A percentile compares a stretch with the other conserved stretches of the same genome.
Conservation (phyloP, 2,888 invertebrate genomes). For the Pediacus dermestoides region DNA sequence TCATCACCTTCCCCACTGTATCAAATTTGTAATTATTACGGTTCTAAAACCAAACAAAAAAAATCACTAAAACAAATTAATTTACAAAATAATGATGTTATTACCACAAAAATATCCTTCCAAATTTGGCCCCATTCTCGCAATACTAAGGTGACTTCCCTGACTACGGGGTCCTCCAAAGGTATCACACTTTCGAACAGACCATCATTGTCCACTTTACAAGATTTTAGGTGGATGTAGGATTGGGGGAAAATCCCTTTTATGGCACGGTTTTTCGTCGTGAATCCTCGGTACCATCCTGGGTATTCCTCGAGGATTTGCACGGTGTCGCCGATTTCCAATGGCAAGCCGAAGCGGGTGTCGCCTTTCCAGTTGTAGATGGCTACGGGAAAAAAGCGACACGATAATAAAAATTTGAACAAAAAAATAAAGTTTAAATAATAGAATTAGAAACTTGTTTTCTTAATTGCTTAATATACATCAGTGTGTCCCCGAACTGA, state of each 20-base stretch:
- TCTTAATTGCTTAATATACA: too few species aligned
- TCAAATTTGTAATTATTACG: conserved; percentile 81
- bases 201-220: conserved; percentile 79
- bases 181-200: conserved; percentile 66
- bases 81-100: too few species aligned
- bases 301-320: conserved; percentile 88
- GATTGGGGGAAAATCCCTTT: conserved; percentile 78
- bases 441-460: too few species aligned
- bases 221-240: conserved; percentile 73
- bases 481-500: too few species aligned
- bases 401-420: too few species aligned
- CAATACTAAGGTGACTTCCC: conserved; percentile 85
- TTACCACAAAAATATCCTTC: conserved; percentile 88
- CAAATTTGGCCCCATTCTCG: conserved; percentile 92
- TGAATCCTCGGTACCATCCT: conserved; percentile 88
- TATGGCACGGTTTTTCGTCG: conserved; percentile 66
- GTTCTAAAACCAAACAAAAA: conserved; percentile 60
- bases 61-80: too few species aligned
- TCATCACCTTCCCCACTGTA: conserved; percentile 84
- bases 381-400: too few species aligned
- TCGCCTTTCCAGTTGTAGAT: conserved; percentile 89
- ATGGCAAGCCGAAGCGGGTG: conserved; percentile 70
- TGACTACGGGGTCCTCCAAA: conserved; percentile 84
- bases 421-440: too few species aligned
- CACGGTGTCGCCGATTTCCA: conserved; percentile 90